Base-by-base conservation (phyloP, 1,140 invertebrate species). In the Callitettix versicolor region DNA sequence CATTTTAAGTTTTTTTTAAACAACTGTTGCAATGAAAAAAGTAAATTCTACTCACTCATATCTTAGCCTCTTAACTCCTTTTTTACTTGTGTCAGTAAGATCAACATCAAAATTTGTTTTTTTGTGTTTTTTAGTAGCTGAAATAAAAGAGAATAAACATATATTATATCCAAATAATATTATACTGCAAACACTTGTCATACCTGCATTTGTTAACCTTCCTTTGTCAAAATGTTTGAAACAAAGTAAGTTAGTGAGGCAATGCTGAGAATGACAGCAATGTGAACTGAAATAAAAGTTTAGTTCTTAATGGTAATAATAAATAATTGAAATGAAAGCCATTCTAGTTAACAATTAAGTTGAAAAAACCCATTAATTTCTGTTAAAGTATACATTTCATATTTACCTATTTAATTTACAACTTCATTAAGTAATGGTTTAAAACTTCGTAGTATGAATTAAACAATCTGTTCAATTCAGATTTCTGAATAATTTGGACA, bases 61-160 rank as follows among this genome's bases (percentile, higher is more conserved):
- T 64, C 85, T 72, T 52, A 87, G 70, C 60, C 77, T 76, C 60
- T 88, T 85, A 0, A 84, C 78, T 26, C 79, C 76, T 43, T 81
- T 79, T 18, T 72, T 73, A 41, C 82, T 85, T 0, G 79, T 80
- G 67, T 88, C 81, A 0, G 84, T 86, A 21, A 90, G 69, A 69
- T 88, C 85, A 3, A 72, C 70, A 11, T 76, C 77, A 62, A 89
- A 89, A 1, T 73, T 71, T n/a, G 75, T 76, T 47, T 62, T 69
- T 24, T 64, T 53, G 42, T 63, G 62, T 62, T 71, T 73, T 6
- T 59, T 53, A 3, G 60, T 49, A 41, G 44, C 71, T 73, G 43
- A 49, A 63, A 63, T 44, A 22, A 44, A 57, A 55, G 51, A 53
- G 18, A 15, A 15, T 17, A 9, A 43, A 18, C 7, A 43, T 6